Conservation (phyloP, 53 echinoderm and acorn worm genomes). For the Mesocentrotus franciscanus region DNA sequence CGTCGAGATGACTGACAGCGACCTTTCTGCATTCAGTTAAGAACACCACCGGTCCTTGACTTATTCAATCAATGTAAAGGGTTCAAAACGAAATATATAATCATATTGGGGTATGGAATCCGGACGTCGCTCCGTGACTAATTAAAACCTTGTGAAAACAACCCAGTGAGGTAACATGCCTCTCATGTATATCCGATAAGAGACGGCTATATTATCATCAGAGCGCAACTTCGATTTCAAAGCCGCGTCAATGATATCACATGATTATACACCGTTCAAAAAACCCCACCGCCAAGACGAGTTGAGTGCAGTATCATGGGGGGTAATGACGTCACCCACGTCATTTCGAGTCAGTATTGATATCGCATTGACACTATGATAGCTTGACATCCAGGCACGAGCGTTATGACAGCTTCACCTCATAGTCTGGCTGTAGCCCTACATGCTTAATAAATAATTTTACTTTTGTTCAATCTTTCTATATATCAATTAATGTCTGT, state of each 20-base stretch:
- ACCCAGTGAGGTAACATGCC: background rate
- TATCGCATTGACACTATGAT: background rate
- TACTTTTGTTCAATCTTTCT: too few relatives aligned
- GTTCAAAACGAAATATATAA: background rate
- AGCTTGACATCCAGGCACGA: constrained; percentile 40
- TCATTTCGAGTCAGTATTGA: constrained; percentile 27
- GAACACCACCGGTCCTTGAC: background rate
- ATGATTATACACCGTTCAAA: constrained; percentile 44
- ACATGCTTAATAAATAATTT: too few relatives aligned
- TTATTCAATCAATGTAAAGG: background rate
- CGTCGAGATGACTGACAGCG: background rate
- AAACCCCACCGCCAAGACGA: constrained; percentile 7
- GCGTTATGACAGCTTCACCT: background rate
- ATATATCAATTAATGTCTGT: too few relatives aligned
- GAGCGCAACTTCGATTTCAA: constrained; percentile 40
- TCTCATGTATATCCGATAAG: constrained; percentile 7
- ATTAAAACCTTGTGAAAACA: constrained; percentile 44
- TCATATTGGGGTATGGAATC: constrained; percentile 58
- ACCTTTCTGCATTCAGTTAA: background rate
- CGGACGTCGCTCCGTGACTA: constrained; percentile 39
- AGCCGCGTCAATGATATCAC: constrained; percentile 50
- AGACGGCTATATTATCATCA: constrained; percentile 29
- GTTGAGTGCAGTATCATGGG: constrained; percentile 15
- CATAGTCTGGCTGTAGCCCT: background rate
- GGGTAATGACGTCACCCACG: constrained; percentile 40